phyloP scores from a whole-genome alignment of 2,113 vertebrate species.

The Planiliza haematocheilus region DNA sequence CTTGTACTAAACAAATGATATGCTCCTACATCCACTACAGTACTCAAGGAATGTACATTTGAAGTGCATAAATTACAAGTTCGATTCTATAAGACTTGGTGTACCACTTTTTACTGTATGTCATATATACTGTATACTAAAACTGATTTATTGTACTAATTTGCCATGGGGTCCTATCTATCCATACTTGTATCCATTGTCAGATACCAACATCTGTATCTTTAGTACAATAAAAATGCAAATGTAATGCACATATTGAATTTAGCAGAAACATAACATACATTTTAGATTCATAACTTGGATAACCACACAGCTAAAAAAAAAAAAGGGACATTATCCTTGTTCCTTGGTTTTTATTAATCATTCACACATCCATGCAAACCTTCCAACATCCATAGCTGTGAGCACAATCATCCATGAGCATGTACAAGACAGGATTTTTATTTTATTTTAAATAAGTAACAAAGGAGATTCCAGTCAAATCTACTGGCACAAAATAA shows the following conservation, averaged over 20 bases:
- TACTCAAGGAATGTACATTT: no score
- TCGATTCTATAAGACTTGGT: no score
- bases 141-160: no score
- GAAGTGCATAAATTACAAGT: no score
- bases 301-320: neutral
- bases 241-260: neutral
- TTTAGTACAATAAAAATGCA: neutral
- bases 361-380: constrained; percentile 90
- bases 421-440: constrained; percentile 82
- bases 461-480: constrained; percentile 82
- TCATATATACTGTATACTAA: no score
- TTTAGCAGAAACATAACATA: neutral
- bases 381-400: constrained; percentile 88
- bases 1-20: no score
- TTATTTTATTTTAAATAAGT: constrained; percentile 68
- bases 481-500: constrained; percentile 74
- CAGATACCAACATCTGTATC: no score
- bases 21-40: no score
- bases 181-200: no score
- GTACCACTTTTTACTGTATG: no score
- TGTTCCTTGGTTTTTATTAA: constrained; percentile 89
- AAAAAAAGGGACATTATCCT: neutral
- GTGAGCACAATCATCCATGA: constrained; percentile 84
- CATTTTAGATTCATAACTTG: neutral
- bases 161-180: no score